These are phyloP conservation scores for Chrysolina americana DNA, from an alignment of 2,888 invertebrate genomes.

Conservation along the genomic window DNA sequence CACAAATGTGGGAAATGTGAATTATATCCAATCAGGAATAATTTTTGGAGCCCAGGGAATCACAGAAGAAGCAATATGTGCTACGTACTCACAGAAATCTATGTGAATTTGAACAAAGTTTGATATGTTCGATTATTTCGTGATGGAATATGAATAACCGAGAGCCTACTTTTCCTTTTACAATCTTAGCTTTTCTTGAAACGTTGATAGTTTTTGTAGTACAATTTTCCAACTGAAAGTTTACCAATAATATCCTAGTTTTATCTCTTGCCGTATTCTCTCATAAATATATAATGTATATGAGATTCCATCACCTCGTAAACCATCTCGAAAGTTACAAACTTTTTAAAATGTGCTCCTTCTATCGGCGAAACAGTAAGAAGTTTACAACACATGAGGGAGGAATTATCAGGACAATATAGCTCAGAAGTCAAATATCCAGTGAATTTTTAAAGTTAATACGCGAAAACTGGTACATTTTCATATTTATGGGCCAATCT, in stretches of 20 bases:
- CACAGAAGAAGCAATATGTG: no score
- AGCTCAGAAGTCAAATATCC: constrained; percentile 54
- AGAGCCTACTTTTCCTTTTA: no score
- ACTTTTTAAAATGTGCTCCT: constrained; percentile 50
- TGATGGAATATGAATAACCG: no score
- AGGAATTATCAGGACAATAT: constrained; percentile 57
- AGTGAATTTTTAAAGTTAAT: constrained; percentile 56
- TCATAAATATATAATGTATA: constrained; percentile 13
- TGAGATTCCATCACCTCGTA: constrained; percentile 58
- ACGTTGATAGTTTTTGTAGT: no score
- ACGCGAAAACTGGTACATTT: constrained; percentile 42
- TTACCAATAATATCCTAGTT: background rate
- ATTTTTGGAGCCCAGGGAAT: no score
- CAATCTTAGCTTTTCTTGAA: no score
- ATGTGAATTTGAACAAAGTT: no score
- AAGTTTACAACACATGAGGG: constrained; percentile 56
- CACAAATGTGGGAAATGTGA: no score
- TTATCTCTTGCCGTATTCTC: background rate
- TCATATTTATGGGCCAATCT: constrained; percentile 37
- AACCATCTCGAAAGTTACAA: constrained; percentile 55
- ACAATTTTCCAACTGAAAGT: background rate
- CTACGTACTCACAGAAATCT: no score
- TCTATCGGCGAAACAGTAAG: constrained; percentile 54
- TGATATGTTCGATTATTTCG: no score
- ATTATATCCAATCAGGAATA: no score